Conservation (phyloP, 1,140 invertebrate species). For the Drepana arcuata region DNA sequence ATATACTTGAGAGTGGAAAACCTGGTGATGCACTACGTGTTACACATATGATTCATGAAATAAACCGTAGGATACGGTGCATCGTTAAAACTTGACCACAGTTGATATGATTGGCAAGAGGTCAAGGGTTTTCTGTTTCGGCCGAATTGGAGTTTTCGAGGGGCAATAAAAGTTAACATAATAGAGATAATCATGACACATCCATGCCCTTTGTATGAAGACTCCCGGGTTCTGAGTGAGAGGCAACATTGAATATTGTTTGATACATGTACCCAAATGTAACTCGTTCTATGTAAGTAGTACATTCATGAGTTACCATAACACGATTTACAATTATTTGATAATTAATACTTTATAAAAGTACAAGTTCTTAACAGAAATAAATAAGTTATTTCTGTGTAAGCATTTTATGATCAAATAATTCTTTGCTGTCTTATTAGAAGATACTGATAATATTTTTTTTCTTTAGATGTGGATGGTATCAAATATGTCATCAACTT, state of each 20-base stretch:
- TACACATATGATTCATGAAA: slow-evolving; percentile 27
- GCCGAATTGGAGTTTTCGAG: slow-evolving; percentile 63
- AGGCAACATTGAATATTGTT: slow-evolving; percentile 50
- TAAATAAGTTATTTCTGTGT: too few species aligned
- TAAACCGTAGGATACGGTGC: slow-evolving; percentile 51
- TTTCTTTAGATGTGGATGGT: slow-evolving; percentile 94
- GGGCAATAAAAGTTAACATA: slow-evolving; percentile 21
- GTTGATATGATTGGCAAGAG: slow-evolving; percentile 52
- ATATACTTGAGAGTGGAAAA: slow-evolving; percentile 70
- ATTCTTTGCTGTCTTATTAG: neutral
- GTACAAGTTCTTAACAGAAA: too few species aligned
- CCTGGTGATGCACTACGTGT: slow-evolving; percentile 64
- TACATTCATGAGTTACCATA: slow-evolving; percentile 51
- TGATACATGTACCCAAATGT: slow-evolving; percentile 48
- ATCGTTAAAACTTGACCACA: slow-evolving; percentile 70
- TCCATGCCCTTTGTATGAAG: slow-evolving; percentile 47
- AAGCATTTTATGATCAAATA: neutral
- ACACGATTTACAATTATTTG: slow-evolving; percentile 1
- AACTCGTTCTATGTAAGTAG: slow-evolving; percentile 70
- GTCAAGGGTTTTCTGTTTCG: slow-evolving; percentile 71
- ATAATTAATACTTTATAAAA: too few species aligned
- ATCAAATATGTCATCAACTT: slow-evolving; percentile 99
- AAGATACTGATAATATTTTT: slow-evolving; percentile 7
- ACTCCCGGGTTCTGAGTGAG: slow-evolving; percentile 69
- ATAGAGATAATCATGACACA: neutral